Percentiles rank a stretch among this genome's conserved stretches.
phyloP scores from a whole-genome alignment of 2,888 invertebrate species.

The Pristionchus maxplancki region DNA sequence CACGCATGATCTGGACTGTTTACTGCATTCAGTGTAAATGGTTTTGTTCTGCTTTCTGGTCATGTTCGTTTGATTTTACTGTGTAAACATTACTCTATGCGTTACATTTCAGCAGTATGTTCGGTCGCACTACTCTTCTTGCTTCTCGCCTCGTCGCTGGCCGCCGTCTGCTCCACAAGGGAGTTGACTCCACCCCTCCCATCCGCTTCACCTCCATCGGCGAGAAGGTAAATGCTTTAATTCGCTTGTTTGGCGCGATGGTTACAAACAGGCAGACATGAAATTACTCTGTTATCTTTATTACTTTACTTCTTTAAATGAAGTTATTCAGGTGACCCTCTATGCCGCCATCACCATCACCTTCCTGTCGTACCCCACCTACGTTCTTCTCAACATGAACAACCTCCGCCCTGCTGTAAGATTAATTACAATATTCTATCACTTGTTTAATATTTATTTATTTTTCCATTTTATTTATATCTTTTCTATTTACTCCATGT shows the following conservation, averaged over 20 bases:
- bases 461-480: neutral
- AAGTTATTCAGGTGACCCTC: constrained; percentile 58
- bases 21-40: neutral
- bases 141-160: constrained; percentile 51
- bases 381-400: constrained; percentile 72
- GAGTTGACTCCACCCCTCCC: constrained; percentile 69
- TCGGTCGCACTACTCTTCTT: constrained; percentile 49
- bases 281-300: neutral
- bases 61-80: neutral
- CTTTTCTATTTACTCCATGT: neutral
- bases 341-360: constrained; percentile 68
- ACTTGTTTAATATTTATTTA: neutral
- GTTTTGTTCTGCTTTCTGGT: neutral
- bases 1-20: neutral
- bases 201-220: constrained; percentile 63
- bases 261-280: too few relatives aligned
- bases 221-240: constrained; percentile 60
- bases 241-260: too few relatives aligned
- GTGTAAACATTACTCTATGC: neutral
- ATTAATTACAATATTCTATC: too few relatives aligned
- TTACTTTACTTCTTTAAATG: too few relatives aligned
- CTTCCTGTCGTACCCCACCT: constrained; percentile 75
- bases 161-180: constrained; percentile 69
- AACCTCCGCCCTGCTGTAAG: constrained; percentile 68
- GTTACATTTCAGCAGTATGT: constrained; percentile 23